Evolutionary conservation across 2,797 vertebrate genomes (phyloP).

Genomic region (Anabas testudineus): DNA sequence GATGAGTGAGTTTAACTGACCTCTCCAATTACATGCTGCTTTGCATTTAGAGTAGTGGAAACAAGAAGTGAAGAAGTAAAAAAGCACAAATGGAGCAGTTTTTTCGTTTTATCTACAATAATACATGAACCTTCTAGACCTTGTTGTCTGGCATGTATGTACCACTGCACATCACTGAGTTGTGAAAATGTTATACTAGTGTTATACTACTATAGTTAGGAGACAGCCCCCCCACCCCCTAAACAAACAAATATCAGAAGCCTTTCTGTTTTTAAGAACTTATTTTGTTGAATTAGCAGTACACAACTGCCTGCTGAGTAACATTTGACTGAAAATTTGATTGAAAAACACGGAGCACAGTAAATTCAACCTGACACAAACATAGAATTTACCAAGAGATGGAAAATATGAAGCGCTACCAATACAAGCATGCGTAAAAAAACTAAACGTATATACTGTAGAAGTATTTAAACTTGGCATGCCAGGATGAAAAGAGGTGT

Average conservation of each 20-base stretch:
- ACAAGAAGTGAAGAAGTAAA: too few relatives aligned
- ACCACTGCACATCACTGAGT: background rate
- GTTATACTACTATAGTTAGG: constrained; percentile 12
- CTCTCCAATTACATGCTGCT: constrained; percentile 8
- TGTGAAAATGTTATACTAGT: background rate
- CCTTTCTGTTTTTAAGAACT: background rate
- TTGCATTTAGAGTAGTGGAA: too few relatives aligned
- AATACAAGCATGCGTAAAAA: background rate
- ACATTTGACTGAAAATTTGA: constrained; percentile 26
- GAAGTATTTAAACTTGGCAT: background rate
- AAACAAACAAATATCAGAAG: background rate
- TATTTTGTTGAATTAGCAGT: constrained; percentile 1
- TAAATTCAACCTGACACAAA: constrained; percentile 30
- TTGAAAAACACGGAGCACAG: background rate
- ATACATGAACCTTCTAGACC: too few relatives aligned
- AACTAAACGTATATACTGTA: background rate
- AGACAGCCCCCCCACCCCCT: background rate
- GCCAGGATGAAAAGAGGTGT: background rate
- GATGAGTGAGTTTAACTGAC: constrained; percentile 17
- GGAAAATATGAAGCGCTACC: background rate
- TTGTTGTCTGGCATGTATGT: too few relatives aligned
- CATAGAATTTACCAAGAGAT: constrained; percentile 20
- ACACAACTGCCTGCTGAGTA: constrained; percentile 27
- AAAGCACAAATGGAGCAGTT: background rate
- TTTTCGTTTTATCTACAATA: background rate